Conservation (phyloP, 2,797 vertebrate genomes). For the Poecilia gillii region DNA sequence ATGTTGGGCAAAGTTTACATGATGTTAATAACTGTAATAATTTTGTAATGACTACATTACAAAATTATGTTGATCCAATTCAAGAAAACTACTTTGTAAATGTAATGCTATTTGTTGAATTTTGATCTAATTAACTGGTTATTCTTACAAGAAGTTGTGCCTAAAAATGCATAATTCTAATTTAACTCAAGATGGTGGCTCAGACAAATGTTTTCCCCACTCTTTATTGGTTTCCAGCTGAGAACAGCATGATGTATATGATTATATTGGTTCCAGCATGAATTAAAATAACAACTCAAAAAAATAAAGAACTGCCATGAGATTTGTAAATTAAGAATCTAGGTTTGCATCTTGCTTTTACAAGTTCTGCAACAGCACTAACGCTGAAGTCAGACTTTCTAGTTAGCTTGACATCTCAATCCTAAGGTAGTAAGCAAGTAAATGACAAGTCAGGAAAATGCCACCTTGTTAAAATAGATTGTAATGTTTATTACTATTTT, state of each 20-base stretch:
- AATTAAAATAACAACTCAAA: background rate
- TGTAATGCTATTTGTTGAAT: background rate
- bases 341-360: background rate
- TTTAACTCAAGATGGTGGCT: background rate
- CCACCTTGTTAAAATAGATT: background rate
- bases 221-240: background rate
- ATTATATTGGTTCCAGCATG: background rate
- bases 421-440: background rate
- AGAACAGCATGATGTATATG: background rate
- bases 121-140: background rate
- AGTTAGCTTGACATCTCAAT: background rate
- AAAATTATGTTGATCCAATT: background rate
- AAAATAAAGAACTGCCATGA: background rate
- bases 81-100: background rate
- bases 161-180: background rate
- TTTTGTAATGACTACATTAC: too few relatives aligned
- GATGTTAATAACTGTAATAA: too few relatives aligned
- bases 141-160: background rate
- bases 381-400: background rate
- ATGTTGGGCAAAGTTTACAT: background rate
- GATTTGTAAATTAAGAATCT: background rate
- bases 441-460: background rate
- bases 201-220: background rate
- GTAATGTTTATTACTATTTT: background rate
- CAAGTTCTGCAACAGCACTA: background rate